Percentiles rank a stretch among this genome's conserved stretches.
These are phyloP conservation scores for Machimus rusticus DNA, from an alignment of 2,888 invertebrate species.

Conservation along the genomic window DNA sequence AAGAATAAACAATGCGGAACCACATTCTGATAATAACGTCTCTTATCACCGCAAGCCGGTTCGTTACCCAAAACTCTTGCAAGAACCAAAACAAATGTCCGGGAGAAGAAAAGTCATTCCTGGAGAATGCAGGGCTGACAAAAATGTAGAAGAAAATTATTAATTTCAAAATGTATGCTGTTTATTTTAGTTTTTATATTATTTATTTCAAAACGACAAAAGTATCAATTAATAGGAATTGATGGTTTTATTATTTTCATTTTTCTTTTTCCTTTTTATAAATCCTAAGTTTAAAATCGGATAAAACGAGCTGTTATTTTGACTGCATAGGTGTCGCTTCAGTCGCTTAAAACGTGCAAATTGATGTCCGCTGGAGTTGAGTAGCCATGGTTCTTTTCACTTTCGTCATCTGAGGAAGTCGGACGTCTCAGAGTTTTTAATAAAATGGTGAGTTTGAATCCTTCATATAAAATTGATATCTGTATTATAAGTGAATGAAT, in stretches of 20 bases:
- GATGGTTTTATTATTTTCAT: background rate
- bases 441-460: constrained; percentile 54
- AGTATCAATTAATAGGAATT: background rate
- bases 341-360: background rate
- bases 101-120: background rate
- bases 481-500: background rate
- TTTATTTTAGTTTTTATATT: background rate
- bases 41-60: background rate
- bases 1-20: background rate
- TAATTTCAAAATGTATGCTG: background rate
- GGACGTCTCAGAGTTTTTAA: constrained; percentile 51
- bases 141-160: background rate
- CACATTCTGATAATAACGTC: constrained; percentile 35
- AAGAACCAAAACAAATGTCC: background rate
- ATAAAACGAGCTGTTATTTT: background rate
- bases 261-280: background rate
- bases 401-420: constrained; percentile 55
- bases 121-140: background rate
- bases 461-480: background rate
- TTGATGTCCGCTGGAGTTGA: background rate
- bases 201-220: background rate
- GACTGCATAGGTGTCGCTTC: background rate
- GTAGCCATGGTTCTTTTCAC: constrained; percentile 55
- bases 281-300: no score
- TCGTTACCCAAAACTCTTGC: background rate